phyloP scores from a whole-genome alignment of 2,113 vertebrate species.

The Neolamprologus caudopunctatus region DNA sequence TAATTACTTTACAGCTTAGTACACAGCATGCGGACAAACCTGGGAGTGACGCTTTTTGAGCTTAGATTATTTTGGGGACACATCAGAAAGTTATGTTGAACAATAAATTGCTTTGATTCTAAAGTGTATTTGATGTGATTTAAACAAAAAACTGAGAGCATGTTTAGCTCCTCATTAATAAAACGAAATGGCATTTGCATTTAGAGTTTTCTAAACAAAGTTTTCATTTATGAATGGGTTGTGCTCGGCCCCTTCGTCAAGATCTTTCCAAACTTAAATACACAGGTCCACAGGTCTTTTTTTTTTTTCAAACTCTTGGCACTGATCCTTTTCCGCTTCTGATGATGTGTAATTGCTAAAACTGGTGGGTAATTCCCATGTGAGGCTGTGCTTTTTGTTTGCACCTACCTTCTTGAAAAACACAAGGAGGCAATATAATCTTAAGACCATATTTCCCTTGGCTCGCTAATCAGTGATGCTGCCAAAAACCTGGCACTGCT shows the following conservation, averaged over 20 bases:
- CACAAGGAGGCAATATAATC: background rate
- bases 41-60: background rate
- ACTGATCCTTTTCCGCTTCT: background rate
- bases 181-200: background rate
- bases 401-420: background rate
- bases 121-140: background rate
- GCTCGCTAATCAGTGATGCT: background rate
- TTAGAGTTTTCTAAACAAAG: background rate
- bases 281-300: background rate
- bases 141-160: background rate
- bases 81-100: background rate
- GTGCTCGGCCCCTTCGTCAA: fast-evolving
- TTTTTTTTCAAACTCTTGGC: background rate
- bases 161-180: background rate
- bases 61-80: background rate
- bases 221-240: background rate
- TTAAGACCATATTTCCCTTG: background rate
- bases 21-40: background rate
- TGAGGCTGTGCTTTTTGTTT: background rate
- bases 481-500: background rate
- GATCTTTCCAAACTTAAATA: background rate
- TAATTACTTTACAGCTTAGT: background rate
- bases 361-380: background rate
- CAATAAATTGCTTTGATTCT: background rate
- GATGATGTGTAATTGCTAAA: background rate